A percentile compares a stretch with the other conserved stretches of the same genome.
phyloP scores from a whole-genome alignment of 2,888 invertebrate species.

The Notodonta ziczac region DNA sequence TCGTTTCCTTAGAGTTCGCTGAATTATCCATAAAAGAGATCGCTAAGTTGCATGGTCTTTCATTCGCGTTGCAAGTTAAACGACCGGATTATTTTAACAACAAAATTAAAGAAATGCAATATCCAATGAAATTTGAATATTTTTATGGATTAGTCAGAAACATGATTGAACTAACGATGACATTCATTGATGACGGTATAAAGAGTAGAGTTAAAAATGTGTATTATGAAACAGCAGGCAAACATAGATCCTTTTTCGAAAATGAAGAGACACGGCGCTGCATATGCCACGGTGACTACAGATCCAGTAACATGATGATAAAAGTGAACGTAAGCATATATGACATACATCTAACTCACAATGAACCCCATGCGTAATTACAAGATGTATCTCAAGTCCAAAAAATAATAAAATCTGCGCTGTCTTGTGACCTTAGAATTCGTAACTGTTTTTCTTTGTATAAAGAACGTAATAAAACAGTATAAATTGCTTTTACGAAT shows the following conservation, averaged over 20 bases:
- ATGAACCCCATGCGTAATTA: too few relatives aligned
- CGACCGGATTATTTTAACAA: conserved; percentile 50
- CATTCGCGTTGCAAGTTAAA: conserved; percentile 48
- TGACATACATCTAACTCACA: too few relatives aligned
- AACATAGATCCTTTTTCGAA: conserved; percentile 31
- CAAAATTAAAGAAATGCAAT: conserved; percentile 36
- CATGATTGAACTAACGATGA: conserved; percentile 29
- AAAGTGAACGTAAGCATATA: conserved; percentile 43
- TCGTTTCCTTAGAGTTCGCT: conserved; percentile 47
- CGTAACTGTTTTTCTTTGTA: too few relatives aligned
- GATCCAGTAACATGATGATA: conserved; percentile 46
- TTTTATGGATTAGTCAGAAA: conserved; percentile 40
- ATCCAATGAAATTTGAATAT: conserved; percentile 27
- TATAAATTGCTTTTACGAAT: too few relatives aligned
- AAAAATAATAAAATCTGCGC: too few relatives aligned
- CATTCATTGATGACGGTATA: conserved; percentile 36
- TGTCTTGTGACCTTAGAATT: too few relatives aligned
- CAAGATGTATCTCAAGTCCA: too few relatives aligned
- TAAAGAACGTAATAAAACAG: too few relatives aligned
- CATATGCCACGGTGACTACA: conserved; percentile 53
- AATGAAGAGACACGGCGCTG: conserved; percentile 30
- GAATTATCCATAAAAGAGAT: conserved; percentile 48
- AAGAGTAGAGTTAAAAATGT: conserved; percentile 32
- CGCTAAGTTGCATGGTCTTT: conserved; percentile 57
- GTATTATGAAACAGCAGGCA: conserved; percentile 25